Evolutionary conservation across 2,888 invertebrate species (phyloP).

Genomic region (Omphaloscelis lunosa): DNA sequence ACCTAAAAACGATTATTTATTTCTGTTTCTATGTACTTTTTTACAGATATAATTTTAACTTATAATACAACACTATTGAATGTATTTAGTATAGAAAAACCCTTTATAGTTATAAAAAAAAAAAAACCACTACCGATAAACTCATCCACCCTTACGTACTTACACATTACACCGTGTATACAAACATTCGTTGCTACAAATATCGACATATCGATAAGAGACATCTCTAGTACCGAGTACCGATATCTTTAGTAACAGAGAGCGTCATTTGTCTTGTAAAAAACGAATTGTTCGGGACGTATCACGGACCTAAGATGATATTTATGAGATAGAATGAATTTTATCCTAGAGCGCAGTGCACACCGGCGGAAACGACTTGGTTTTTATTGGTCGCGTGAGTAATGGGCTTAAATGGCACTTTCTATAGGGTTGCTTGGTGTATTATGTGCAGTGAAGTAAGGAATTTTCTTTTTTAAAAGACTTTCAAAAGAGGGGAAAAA

Average conservation of each 20-base stretch:
- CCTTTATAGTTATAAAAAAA: background rate
- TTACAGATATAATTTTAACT: no score
- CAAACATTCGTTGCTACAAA: slow-evolving; percentile 25
- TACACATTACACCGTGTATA: background rate
- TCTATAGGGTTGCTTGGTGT: slow-evolving; percentile 11
- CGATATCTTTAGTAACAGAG: slow-evolving; percentile 44
- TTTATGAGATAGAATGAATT: slow-evolving; percentile 54
- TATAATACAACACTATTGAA: background rate
- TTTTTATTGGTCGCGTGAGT: slow-evolving; percentile 33
- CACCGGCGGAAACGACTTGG: slow-evolving; percentile 30
- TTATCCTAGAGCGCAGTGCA: slow-evolving; percentile 27
- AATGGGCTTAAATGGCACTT: slow-evolving; percentile 10
- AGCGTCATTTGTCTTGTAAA: slow-evolving; percentile 60
- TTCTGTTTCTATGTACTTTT: background rate
- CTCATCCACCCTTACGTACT: background rate
- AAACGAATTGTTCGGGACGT: slow-evolving; percentile 48
- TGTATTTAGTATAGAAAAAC: background rate
- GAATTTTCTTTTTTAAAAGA: background rate
- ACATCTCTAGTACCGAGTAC: slow-evolving; percentile 28
- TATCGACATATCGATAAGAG: slow-evolving; percentile 34
- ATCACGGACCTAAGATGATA: slow-evolving; percentile 54
- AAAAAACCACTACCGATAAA: background rate
- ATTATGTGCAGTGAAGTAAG: slow-evolving; percentile 9
- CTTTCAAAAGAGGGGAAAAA: background rate
- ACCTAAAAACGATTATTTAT: background rate